phyloP scores from a whole-genome alignment of 2,113 vertebrate species.

The Trogon surrucura region DNA sequence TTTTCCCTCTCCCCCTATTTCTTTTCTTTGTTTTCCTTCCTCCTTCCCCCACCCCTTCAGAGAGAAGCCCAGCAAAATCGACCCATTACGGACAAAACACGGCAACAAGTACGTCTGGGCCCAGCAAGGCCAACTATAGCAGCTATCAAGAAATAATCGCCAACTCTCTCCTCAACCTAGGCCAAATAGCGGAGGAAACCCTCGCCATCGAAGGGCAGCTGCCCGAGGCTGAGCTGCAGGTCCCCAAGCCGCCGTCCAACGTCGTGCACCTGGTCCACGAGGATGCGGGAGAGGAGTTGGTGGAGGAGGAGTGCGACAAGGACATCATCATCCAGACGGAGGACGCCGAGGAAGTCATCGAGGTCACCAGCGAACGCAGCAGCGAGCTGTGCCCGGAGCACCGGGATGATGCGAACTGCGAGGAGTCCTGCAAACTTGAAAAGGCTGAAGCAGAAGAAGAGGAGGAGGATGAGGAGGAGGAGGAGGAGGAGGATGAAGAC shows the following conservation, averaged over 20 bases:
- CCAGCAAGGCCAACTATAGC: conserved; percentile 78
- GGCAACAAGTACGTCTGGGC: not conserved
- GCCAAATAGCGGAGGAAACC: conserved; percentile 79
- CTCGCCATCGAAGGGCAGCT: conserved; percentile 65
- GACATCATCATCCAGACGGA: conserved; percentile 78
- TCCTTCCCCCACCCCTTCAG: not conserved
- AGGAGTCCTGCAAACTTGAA: conserved; percentile 61
- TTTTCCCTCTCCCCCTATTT: not conserved
- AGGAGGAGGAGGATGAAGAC: conserved; percentile 36
- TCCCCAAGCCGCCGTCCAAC: not conserved
- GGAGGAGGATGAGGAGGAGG: conserved; percentile 50
- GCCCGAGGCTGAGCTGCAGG: conserved; percentile 49
- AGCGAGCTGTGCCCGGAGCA: conserved; percentile 63
- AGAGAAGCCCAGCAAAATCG: conserved; percentile 61
- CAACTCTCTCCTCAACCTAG: conserved; percentile 89
- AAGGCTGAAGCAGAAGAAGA: conserved; percentile 72
- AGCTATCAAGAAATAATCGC: conserved; percentile 87
- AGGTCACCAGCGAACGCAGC: conserved; percentile 73
- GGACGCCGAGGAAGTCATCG: conserved; percentile 75
- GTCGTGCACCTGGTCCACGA: conserved; percentile 66
- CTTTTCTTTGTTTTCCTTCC: too few species aligned
- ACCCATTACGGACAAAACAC: conserved; percentile 54
- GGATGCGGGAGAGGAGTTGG: conserved; percentile 48
- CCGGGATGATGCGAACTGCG: not conserved
- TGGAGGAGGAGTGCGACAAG: conserved; percentile 76